Evolutionary conservation across 2,113 vertebrate genomes (phyloP), one percentile per base, ranked within the genome.

Genomic region (Podilymbus podiceps): DNA sequence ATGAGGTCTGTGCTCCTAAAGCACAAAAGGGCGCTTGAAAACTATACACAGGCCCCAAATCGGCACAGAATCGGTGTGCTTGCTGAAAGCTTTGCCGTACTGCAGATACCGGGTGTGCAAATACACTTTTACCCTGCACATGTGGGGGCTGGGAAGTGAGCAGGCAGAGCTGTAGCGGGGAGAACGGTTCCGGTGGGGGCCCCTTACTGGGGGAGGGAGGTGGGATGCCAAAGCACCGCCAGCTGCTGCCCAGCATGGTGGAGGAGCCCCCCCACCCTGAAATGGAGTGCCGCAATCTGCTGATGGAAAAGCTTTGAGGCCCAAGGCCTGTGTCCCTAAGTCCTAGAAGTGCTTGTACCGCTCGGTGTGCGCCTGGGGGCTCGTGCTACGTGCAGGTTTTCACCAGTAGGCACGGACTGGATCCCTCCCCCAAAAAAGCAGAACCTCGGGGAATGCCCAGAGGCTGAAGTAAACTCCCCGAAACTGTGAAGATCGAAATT

Each of bases 231-330:
- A 46, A 78, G 14, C 42, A n/a, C 71, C 1, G 0, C 52, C 1
- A 1, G 12, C 62, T 58, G 55, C 50, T 83, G 20, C 44, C 27
- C 68, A 52, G 53, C 52, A 56, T 47, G 49, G 24, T 64, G 30
- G 58, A 86, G 58, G 6, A 33, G 9, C 2, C 2, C 9, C 9
- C 46, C 8, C 1, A 5, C 33, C 15, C 9, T 0, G 6, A 33
- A 44, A 31, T 28, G 30, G 52, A 40, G 49, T 0, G 2, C 20
- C 17, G 23, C 31, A 27, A 50, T 27, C 47, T 78, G 60, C 47
- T 52, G 52, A 40, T 64, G 31, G 68, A 66, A 66, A 83, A 88
- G 55, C 40, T 77, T 68, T 90, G 15, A 17, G n/a, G 33, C 12
- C 11, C 50, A 11, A 64, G 53, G 38, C 35, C 20, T 15, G 11